Percentiles rank a stretch among this genome's conserved stretches.
Evolutionary conservation across 2,888 invertebrate genomes (phyloP).

Genomic region (Cephus sareptanus): DNA sequence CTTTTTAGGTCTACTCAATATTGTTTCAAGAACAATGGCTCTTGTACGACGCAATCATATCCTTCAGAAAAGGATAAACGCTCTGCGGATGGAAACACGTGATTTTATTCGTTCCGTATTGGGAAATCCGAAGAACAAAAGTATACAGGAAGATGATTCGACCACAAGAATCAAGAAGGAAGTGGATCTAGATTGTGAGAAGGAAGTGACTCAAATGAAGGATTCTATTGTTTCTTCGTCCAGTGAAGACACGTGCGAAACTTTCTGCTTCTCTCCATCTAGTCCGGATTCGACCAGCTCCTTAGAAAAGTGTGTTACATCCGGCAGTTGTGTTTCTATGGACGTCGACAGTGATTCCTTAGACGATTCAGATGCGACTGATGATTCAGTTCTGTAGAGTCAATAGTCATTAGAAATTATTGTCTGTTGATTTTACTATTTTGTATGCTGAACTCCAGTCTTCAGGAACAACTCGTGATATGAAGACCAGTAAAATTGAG

Average conservation of each 20-base stretch:
- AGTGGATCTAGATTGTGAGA: background rate
- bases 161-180: background rate
- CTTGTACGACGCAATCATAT: slow-evolving; percentile 51
- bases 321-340: slow-evolving; percentile 14
- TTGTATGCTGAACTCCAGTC: background rate
- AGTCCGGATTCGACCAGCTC: slow-evolving; percentile 18
- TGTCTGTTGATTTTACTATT: background rate
- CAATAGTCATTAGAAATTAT: background rate
- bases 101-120: slow-evolving; percentile 48
- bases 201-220: background rate
- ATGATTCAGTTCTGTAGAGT: background rate
- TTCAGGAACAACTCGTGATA: background rate
- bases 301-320: slow-evolving; percentile 15
- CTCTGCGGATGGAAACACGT: slow-evolving; percentile 48
- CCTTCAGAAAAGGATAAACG: slow-evolving; percentile 50
- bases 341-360: slow-evolving; percentile 8
- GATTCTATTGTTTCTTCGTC: slow-evolving; percentile 19
- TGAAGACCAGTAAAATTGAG: background rate
- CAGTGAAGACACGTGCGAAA: slow-evolving; percentile 15
- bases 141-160: background rate
- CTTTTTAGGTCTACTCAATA: slow-evolving; percentile 45
- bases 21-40: slow-evolving; percentile 50
- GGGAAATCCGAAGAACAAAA: slow-evolving; percentile 43
- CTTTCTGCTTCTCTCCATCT: background rate
- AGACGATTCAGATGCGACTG: background rate